Base-by-base conservation (phyloP, 2,797 vertebrate genomes). In the Spizella passerina region DNA sequence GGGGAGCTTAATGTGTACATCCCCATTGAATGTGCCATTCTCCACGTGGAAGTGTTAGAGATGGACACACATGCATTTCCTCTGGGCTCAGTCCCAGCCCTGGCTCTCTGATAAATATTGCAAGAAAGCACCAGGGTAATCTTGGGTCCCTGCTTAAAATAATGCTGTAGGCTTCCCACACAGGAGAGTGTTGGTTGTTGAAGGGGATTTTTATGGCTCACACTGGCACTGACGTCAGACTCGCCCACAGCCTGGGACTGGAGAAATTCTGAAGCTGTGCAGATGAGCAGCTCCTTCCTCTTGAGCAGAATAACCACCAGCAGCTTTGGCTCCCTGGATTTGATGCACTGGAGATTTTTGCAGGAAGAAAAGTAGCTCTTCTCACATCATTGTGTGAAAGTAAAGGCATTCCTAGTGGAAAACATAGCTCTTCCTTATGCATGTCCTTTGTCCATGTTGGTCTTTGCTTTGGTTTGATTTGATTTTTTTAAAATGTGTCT, bases 71-170 rank as follows among this genome's bases (percentile, higher is more conserved):
- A 2, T 11, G 26, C 27, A 6, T 81, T 87, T 76, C 41, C 44
- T 90, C n/a, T 29, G 41, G 52, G n/a, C 36, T 88, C 66, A 39
- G 70, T 21, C 63, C 43, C 29, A 36, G 65, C 39, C 39, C 39
- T 56, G 76, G 10, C 43, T 57, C 66, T 23, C 0, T 52, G 63
- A 46, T 47, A 56, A 80, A 63, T 60, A 66, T 32, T 68, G 41
- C 75, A 9, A 55, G 43, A 50, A 75, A 63, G 55, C 53, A 47
- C n/a, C 46, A 41, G 36, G 44, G 47, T 93, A 38, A 55, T 85
- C 50, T 49, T 68, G 70, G 66, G 65, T 71, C 59, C 56, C 75
- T 70, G 66, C 93, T 94, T 94, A 82, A 89, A 84, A 81, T 89
- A 79, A 66, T 53, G 16, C 50, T 34, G 3, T 46, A 65, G 80